These are phyloP conservation scores for Neostethus bicornis DNA, from an alignment of 2,797 vertebrate genomes.

Conservation along the genomic window DNA sequence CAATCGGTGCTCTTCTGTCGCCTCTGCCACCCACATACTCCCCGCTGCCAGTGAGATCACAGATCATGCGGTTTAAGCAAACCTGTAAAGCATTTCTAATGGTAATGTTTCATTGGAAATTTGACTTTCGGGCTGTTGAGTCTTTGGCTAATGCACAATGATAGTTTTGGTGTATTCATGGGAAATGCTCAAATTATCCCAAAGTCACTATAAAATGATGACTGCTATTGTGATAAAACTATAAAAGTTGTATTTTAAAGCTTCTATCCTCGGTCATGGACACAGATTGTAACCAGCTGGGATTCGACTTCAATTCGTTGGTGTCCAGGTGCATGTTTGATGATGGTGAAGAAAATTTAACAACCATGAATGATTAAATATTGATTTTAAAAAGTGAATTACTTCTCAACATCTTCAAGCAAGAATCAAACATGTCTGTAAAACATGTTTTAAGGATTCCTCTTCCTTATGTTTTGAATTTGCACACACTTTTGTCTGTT, in stretches of 20 bases:
- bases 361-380: constrained; percentile 58
- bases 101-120: constrained; percentile 12
- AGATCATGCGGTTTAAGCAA: constrained; percentile 41
- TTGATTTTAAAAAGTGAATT: constrained; percentile 57
- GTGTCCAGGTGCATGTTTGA: constrained; percentile 37
- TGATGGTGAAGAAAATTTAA: constrained; percentile 41
- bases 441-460: constrained; percentile 3
- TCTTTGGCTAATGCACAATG: constrained; percentile 35
- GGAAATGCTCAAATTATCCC: constrained; percentile 30
- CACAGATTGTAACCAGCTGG: constrained; percentile 34
- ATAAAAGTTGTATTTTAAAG: constrained; percentile 31
- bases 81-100: constrained; percentile 22
- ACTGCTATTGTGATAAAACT: constrained; percentile 27
- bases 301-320: constrained; percentile 50
- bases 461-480: constrained; percentile 16
- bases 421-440: constrained; percentile 22
- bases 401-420: constrained; percentile 45
- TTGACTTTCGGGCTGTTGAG: constrained; percentile 42
- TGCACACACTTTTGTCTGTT: not conserved
- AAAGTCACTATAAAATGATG: too few species aligned
- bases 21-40: constrained; percentile 12
- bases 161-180: constrained; percentile 15
- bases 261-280: constrained; percentile 44
- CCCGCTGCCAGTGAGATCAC: constrained; percentile 25
- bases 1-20: constrained; percentile 3